Conservation (phyloP, 2,113 vertebrate species). For the Microcebus jonahi region DNA sequence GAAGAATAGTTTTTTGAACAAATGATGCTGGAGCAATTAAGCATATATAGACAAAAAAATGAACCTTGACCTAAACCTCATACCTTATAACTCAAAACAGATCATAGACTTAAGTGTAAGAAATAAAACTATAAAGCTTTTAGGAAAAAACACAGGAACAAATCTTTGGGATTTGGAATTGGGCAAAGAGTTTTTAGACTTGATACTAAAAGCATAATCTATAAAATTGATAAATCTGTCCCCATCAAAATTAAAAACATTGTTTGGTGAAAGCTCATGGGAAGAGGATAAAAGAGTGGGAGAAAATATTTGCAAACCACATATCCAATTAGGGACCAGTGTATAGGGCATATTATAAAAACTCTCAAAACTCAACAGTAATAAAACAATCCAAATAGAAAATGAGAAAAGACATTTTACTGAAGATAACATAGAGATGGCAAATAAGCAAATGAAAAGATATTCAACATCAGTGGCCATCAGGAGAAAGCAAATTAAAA, state of each 20-base stretch:
- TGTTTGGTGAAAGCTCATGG: neutral
- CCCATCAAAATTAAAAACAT: neutral
- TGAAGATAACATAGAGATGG: neutral
- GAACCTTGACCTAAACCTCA: neutral
- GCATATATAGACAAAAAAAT: neutral
- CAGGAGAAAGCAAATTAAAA: neutral
- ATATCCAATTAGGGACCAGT: neutral
- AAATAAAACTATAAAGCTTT: neutral
- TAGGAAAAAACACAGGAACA: neutral
- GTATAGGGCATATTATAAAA: neutral
- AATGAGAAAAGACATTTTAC: neutral
- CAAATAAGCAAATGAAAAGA: slow-evolving; percentile 11
- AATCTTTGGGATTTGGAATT: neutral
- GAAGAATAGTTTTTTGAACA: neutral
- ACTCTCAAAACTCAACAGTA: neutral
- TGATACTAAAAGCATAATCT: neutral
- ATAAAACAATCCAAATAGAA: neutral
- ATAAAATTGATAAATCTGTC: neutral
- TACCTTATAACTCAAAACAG: neutral
- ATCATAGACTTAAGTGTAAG: neutral
- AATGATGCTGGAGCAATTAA: neutral
- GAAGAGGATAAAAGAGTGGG: neutral
- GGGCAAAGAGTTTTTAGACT: neutral
- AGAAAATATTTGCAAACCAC: neutral
- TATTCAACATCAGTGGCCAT: neutral